Evolutionary conservation across 1,140 invertebrate species (phyloP), one percentile per base, ranked within the genome.

Genomic region (Lepeophtheirus salmonis): DNA sequence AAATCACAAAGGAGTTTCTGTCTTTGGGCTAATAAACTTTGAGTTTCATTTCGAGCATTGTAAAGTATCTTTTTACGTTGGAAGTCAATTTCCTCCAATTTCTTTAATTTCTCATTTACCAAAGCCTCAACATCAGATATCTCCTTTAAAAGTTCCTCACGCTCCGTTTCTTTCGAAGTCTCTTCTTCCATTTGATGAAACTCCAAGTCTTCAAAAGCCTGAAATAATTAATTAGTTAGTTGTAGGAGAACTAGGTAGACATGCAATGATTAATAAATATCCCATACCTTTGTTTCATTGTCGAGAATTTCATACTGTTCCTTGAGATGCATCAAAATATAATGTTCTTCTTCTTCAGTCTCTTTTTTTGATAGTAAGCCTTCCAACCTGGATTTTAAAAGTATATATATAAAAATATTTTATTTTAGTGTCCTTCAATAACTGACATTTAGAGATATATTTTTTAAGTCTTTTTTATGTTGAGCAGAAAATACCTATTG

Each of bases 241-340:
- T n/a, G n/a, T n/a, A n/a, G n/a, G n/a, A n/a, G n/a, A n/a, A n/a
- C n/a, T n/a, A n/a, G n/a, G n/a, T n/a, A n/a, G n/a, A n/a, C n/a
- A n/a, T n/a, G n/a, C n/a, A n/a, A n/a, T n/a, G n/a, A n/a, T n/a
- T n/a, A n/a, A n/a, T n/a, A n/a, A n/a, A n/a, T n/a, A n/a, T n/a
- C n/a, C 25, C n/a, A 41, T 13, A 60, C n/a, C 20, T 4, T 50
- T 23, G 22, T 24, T n/a, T 64, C 18, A 52, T 21, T 26, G 21
- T 53, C 6, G 17, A 22, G 23, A 17, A 53, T 54, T 60, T 13
- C 55, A 59, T 56, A 17, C 1, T 63, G 16, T 48, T 49, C 61
- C n/a, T 60, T 22, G 51, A 52, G 30, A 10, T n/a, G 30, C n/a
- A 10, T 6, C 6, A 41, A 41, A 10, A 41, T 41, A 10, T n/a